Base-by-base conservation (phyloP, 2,888 invertebrate species). In the Erpobdella octoculata region DNA sequence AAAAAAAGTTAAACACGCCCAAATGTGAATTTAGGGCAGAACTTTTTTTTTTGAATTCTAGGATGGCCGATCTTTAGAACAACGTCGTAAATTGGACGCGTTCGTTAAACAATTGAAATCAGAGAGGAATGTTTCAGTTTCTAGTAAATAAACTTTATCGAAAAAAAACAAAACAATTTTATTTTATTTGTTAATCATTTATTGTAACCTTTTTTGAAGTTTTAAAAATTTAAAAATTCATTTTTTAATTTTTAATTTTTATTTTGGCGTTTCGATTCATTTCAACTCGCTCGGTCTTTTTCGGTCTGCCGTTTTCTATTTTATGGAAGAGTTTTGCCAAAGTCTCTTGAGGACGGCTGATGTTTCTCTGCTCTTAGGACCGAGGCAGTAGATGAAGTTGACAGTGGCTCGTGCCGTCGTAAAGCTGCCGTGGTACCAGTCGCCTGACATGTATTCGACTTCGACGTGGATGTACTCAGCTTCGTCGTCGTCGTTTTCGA, bases 401-500 rank as follows among this genome's bases (percentile, higher is more conserved):
- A 67, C 31, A 3, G 21, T 67, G 12, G 46, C n/a, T n/a, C 33
- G 37, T 2, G 9, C 31, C 1, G 67, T 46, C 41, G 46, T 33
- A n/a, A 67, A 46, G 67, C 15, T 41, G 2, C 41, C 41, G 18
- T 46, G 33, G 67, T 67, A 41, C 53, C 53, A 53, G 53, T 53
- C 28, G 53, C 53, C 53, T 21, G 21, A 25, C 53, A 53, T 21
- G 53, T 53, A 53, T 21, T 8, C 53, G 2, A 53, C 28, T 53
- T 53, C 53, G 21, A 53, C 53, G 53, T 28, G 21, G 18, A 53
- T 9, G 53, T 53, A 28, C 6, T 53, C 53, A 2, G 53, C 5
- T 28, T 53, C 21, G 1, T 53, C 53, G n/a, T 53, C 53, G 21
- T 53, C 53, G 53, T 21, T 2, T 8, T 53, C 53, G n/a, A 53